Percentiles rank a stretch among this genome's conserved stretches.
phyloP scores from a whole-genome alignment of 2,888 invertebrate genomes.

The Sphaerophoria taeniata region DNA sequence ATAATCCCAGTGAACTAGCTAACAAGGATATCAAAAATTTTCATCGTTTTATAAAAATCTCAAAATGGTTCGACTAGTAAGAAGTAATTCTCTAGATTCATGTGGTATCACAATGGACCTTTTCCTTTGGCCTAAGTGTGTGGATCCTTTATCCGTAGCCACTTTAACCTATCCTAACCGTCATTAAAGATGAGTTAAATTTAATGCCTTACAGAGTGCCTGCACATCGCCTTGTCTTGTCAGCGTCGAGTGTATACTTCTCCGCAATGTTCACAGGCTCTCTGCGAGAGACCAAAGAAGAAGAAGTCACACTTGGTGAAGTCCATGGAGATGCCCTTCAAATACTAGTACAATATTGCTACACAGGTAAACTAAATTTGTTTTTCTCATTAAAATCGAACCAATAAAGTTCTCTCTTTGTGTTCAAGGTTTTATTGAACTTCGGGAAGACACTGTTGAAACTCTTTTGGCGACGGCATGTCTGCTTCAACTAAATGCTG shows the following conservation, averaged over 20 bases:
- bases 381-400: background rate
- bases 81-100: no score
- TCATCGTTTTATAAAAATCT: no score
- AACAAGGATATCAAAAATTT: no score
- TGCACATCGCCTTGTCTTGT: conserved; percentile 94
- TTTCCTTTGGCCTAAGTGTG: no score
- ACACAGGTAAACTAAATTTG: conserved; percentile 87
- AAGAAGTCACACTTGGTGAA: conserved; percentile 92
- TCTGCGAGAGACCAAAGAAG: conserved; percentile 91
- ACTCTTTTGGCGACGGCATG: conserved; percentile 94
- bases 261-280: conserved; percentile 97
- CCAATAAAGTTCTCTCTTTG: background rate
- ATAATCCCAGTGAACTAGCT: no score
- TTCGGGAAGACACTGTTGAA: conserved; percentile 96
- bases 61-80: no score
- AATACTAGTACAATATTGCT: conserved; percentile 94
- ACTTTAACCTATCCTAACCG: no score
- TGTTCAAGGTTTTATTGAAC: conserved; percentile 85
- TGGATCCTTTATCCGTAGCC: no score
- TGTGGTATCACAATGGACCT: no score
- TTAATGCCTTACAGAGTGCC: conserved; percentile 84
- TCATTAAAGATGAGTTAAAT: no score
- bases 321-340: conserved; percentile 94
- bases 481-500: conserved; percentile 92
- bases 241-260: conserved; percentile 97